Percentiles rank a stretch among this genome's conserved stretches.
Evolutionary conservation across 2,888 invertebrate genomes (phyloP).

Genomic region (Deilephila porcellus): DNA sequence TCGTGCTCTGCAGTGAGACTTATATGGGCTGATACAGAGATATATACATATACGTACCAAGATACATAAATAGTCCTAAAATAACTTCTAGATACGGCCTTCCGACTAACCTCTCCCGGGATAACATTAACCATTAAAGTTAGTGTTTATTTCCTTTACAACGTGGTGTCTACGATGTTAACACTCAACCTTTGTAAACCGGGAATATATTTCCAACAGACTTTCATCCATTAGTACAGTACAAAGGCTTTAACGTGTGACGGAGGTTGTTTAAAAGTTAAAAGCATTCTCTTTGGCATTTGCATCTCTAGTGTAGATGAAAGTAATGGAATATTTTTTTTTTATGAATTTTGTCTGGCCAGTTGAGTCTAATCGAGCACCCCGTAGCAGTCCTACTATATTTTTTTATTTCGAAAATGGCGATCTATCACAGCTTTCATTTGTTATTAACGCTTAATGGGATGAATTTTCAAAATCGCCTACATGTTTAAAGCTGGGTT

Average conservation of each 20-base stretch:
- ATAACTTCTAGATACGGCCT: not conserved
- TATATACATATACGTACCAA: too few relatives aligned
- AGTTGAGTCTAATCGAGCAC: too few relatives aligned
- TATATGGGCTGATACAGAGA: too few relatives aligned
- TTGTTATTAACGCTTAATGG: too few relatives aligned
- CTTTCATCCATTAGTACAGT: constrained; percentile 10
- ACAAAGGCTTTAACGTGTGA: constrained; percentile 22
- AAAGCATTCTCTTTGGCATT: constrained; percentile 25
- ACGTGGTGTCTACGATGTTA: constrained; percentile 14
- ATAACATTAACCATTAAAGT: constrained; percentile 23
- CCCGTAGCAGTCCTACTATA: too few relatives aligned
- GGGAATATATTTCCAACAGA: constrained; percentile 12
- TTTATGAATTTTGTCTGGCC: not conserved
- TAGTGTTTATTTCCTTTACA: constrained; percentile 22
- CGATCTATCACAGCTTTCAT: too few relatives aligned
- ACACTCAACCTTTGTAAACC: constrained; percentile 15
- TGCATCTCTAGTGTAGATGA: not conserved
- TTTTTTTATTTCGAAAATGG: too few relatives aligned
- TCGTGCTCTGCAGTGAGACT: too few relatives aligned
- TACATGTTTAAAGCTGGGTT: too few relatives aligned
- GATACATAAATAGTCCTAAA: not conserved
- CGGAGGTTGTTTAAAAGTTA: constrained; percentile 14
- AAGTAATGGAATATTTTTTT: not conserved
- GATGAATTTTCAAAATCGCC: too few relatives aligned
- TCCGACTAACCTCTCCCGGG: constrained; percentile 9